A percentile compares a stretch with the other conserved stretches of the same genome.
Conservation (phyloP, 2,113 vertebrate genomes). For the Amblyornis subalaris region DNA sequence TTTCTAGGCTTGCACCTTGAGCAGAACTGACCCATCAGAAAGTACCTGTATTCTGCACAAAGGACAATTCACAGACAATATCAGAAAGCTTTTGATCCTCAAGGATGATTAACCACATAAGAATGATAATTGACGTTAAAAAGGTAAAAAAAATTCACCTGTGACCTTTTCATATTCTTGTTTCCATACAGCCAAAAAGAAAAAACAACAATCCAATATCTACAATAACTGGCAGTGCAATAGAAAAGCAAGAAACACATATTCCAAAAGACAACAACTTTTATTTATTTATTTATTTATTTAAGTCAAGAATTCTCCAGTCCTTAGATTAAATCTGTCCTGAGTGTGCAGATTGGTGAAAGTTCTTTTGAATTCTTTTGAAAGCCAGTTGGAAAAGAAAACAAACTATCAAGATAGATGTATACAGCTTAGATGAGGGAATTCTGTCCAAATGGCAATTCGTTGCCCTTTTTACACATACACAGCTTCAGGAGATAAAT, state of each 20-base stretch:
- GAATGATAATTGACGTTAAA: neutral
- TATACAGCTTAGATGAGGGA: neutral
- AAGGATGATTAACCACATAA: neutral
- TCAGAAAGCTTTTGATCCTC: neutral
- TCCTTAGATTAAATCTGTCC: neutral
- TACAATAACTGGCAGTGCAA: neutral
- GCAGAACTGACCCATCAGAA: neutral
- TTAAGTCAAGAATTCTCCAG: neutral
- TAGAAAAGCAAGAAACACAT: neutral
- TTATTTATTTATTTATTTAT: neutral
- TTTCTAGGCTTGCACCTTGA: neutral
- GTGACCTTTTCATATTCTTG: neutral
- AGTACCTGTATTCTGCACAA: neutral
- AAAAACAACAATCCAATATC: neutral
- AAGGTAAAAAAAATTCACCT: neutral
- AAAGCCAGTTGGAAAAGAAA: neutral
- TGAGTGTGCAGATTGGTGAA: neutral
- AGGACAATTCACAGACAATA: neutral
- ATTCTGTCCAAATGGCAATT: neutral
- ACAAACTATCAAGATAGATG: neutral
- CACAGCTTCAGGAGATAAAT: neutral
- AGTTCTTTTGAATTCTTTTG: neutral
- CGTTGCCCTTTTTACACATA: neutral
- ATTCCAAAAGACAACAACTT: neutral
- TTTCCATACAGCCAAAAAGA: neutral